Conservation (phyloP, 92 coral and sea anemone species). For the Porites divaricata region DNA sequence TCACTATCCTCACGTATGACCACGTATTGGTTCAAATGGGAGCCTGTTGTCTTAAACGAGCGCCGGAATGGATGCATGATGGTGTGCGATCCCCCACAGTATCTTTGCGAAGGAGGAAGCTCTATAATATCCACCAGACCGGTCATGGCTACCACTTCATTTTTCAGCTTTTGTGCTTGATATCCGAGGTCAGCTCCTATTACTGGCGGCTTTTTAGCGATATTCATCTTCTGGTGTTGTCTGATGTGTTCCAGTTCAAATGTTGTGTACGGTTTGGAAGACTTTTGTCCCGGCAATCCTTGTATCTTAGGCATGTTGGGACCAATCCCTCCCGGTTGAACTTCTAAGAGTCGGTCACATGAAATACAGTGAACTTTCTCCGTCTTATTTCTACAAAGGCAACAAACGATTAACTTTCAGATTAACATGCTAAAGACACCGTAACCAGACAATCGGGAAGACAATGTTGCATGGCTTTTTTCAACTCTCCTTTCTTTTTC, state of each 20-base stretch:
- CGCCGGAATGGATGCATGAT: conserved; percentile 94
- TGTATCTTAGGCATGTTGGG: conserved; percentile 81
- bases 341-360: conserved; percentile 91
- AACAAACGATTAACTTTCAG: not conserved
- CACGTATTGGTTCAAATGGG: conserved; percentile 90
- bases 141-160: conserved; percentile 91
- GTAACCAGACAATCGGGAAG: not conserved
- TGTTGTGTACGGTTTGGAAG: conserved; percentile 88
- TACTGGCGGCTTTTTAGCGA: conserved; percentile 69
- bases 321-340: conserved; percentile 58
- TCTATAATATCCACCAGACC: conserved; percentile 84
- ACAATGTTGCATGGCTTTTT: too few species aligned
- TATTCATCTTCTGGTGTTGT: conserved; percentile 85
- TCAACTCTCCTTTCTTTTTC: too few species aligned
- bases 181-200: conserved; percentile 92
- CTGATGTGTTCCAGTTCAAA: conserved; percentile 95
- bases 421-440: not conserved
- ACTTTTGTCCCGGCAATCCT: conserved; percentile 84
- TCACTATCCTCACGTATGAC: conserved; percentile 87
- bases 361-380: conserved; percentile 97
- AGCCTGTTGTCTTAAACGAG: conserved; percentile 77
- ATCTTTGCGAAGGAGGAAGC: conserved; percentile 91
- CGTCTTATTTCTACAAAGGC: conserved; percentile 54
- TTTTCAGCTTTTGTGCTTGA: conserved; percentile 76
- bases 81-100: conserved; percentile 97